Evolutionary conservation across 92 coral and sea anemone species (phyloP).

Genomic region (Phenganax marumi): DNA sequence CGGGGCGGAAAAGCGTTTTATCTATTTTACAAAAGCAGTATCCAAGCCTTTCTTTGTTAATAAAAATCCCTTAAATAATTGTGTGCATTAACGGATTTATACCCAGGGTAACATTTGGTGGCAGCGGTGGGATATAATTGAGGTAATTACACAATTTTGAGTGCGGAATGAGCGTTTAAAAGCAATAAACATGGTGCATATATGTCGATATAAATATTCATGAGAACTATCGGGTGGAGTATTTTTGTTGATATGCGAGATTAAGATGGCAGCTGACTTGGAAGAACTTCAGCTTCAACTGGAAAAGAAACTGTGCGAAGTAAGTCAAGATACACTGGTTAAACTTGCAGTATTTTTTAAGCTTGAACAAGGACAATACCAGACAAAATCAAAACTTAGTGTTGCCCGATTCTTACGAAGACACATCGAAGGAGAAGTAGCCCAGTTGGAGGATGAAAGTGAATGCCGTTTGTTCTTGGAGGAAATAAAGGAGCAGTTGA

Average conservation of each 20-base stretch:
- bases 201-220: conserved; percentile 5
- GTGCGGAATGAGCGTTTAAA: neutral
- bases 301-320: neutral
- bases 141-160: conserved; percentile 7
- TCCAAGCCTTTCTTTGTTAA: too few relatives aligned
- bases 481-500: neutral
- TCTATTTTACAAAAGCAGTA: too few relatives aligned
- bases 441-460: conserved; percentile 6
- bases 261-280: conserved; percentile 8
- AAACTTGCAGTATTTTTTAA: conserved; percentile 7
- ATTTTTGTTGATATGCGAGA: neutral
- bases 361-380: conserved; percentile 2
- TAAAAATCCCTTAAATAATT: too few relatives aligned
- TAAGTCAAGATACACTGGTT: conserved; percentile 10
- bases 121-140: conserved; percentile 6
- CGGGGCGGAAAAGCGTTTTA: neutral
- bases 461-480: conserved; percentile 3
- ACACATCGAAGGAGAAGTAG: neutral
- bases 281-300: conserved; percentile 11
- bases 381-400: conserved; percentile 4
- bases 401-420: neutral
- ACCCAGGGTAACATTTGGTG: neutral
- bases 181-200: conserved; percentile 1
- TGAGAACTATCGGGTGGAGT: neutral
- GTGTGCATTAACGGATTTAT: too few relatives aligned